phyloP scores from a whole-genome alignment of 2,113 vertebrate species.

The Oriolus oriolus region DNA sequence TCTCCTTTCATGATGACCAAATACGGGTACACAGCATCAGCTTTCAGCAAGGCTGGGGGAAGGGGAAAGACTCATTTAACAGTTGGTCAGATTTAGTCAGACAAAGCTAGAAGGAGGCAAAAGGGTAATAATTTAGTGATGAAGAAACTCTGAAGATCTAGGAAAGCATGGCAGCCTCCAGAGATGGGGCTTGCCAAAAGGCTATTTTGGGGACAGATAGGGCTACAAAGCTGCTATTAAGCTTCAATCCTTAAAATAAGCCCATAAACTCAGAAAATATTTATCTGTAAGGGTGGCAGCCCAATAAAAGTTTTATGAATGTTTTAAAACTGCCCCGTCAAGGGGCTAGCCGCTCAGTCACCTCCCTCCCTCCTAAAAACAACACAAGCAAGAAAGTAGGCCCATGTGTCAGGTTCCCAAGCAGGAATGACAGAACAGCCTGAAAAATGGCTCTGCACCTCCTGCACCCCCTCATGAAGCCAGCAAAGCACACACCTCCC shows the following conservation, averaged over 20 bases:
- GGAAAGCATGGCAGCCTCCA: conserved; percentile 28
- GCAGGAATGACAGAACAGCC: background rate
- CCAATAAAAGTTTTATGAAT: conserved; percentile 76
- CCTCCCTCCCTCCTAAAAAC: conserved; percentile 48
- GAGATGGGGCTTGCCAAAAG: conserved; percentile 46
- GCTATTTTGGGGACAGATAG: conserved; percentile 41
- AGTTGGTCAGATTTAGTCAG: background rate
- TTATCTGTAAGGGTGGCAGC: conserved; percentile 77
- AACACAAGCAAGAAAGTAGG: background rate
- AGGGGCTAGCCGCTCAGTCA: conserved; percentile 64
- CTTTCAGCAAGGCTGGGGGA: background rate
- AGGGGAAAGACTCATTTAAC: background rate
- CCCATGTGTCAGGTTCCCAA: background rate
- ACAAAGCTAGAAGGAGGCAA: background rate
- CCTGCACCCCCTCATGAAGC: background rate
- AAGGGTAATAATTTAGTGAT: conserved; percentile 39
- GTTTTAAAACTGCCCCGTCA: conserved; percentile 70
- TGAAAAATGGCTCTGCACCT: background rate
- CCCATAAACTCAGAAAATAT: conserved; percentile 75
- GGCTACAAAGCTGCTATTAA: conserved; percentile 73
- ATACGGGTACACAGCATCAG: background rate
- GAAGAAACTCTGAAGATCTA: conserved; percentile 41
- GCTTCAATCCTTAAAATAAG: conserved; percentile 64
- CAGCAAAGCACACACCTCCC: background rate
- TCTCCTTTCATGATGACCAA: background rate